phyloP scores from a whole-genome alignment of 2,888 invertebrate species.

The Hymenopus coronatus region DNA sequence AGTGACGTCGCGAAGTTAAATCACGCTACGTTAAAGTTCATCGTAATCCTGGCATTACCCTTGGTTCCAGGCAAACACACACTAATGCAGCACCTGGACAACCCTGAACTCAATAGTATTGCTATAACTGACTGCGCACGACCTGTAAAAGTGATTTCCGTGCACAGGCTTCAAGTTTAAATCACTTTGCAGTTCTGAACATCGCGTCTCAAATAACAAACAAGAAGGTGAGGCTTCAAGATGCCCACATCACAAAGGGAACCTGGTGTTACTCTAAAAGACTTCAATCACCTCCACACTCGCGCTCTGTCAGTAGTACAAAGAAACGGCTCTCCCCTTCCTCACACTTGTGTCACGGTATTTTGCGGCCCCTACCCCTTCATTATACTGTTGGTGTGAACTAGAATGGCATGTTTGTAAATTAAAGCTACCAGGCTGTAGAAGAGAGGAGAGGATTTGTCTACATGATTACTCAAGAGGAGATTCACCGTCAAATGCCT shows the following conservation, averaged over 20 bases:
- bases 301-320: not conserved
- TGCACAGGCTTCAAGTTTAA: not conserved
- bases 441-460: not conserved
- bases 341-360: not conserved
- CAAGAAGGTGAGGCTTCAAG: not conserved
- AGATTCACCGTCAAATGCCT: not conserved
- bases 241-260: not conserved
- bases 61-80: no score
- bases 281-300: not conserved
- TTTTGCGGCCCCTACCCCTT: not conserved
- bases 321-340: not conserved
- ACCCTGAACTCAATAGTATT: not conserved
- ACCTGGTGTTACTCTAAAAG: not conserved
- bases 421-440: not conserved
- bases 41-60: no score
- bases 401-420: not conserved
- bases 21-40: no score
- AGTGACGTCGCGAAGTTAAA: no score
- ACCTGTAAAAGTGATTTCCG: not conserved
- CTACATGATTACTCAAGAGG: not conserved
- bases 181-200: not conserved
- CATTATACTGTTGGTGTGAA: not conserved
- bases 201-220: not conserved
- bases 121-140: no score
- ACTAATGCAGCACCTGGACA: no score